These are phyloP conservation scores for Charadrius vociferus DNA, from an alignment of 2,113 vertebrate species.

Conservation along the genomic window DNA sequence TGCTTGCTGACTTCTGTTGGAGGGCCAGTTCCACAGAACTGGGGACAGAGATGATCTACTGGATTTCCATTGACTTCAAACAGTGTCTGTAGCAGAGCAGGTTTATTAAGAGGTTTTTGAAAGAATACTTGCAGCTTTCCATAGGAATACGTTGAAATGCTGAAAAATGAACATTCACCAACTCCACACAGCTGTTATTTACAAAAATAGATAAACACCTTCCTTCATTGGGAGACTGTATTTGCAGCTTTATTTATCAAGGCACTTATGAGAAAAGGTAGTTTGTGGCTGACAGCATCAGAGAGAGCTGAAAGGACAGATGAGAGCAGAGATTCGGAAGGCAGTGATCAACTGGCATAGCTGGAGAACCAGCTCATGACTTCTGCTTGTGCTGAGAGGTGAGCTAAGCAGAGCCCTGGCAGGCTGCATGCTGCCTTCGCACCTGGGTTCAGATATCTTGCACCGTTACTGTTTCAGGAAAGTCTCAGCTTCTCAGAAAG, in stretches of 20 bases:
- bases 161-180: constrained; percentile 19
- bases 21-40: neutral
- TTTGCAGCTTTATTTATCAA: constrained; percentile 30
- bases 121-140: neutral
- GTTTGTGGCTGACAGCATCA: neutral
- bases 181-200: neutral
- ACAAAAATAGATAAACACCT: neutral
- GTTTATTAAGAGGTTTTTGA: neutral
- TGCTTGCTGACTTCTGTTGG: neutral
- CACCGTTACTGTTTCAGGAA: neutral
- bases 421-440: accelerated
- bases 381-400: neutral
- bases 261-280: neutral
- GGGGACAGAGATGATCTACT: neutral
- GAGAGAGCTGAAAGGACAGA: neutral
- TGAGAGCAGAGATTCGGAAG: neutral
- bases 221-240: neutral
- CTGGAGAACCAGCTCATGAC: neutral
- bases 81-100: neutral
- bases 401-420: neutral
- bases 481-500: neutral
- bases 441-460: neutral
- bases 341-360: neutral
- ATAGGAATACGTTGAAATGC: neutral
- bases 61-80: neutral